Base-by-base conservation (phyloP, 2,113 vertebrate genomes). In the Agapornis roseicollis region DNA sequence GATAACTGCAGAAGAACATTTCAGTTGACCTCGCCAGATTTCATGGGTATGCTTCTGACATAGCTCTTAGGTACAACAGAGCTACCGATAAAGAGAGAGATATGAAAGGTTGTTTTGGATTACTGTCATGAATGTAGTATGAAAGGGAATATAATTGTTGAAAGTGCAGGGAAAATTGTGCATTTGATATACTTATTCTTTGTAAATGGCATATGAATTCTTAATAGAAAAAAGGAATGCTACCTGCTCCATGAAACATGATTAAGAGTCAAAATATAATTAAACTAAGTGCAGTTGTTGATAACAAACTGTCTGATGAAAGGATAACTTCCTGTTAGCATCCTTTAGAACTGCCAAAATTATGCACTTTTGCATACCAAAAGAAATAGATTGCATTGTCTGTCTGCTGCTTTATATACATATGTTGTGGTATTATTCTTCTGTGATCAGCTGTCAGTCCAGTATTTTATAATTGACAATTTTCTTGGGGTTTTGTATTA, bases 181-280 rank as follows among this genome's bases (percentile, higher is more conserved):
- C 28, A 55, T 80, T 95, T 84, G 13, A 3, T 77, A 53, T 17
- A 24, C 17, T 78, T 84, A 28, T 18, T 76, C 44, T 87, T 81
- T 85, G 58, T 44, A 86, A 94, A 85, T 86, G 39, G n/a, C 37
- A 53, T 61, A 66, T 46, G 63, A 88, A 91, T 88, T 93, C 74
- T 74, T 64, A 80, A 35, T 11, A 83, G 82, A 65, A 70, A 80
- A 84, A 88, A 91, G 25, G 33, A 89, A 52, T 60, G 16, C 37
- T 88, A 41, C 24, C 29, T 90, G 17, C 42, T 90, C 74, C 61
- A 35, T 53, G 41, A 69, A 93, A 81, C 31, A 52, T 74, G 78
- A 89, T 77, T 80, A 71, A 90, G 39, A 88, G 76, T 66, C 33
- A 95, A 89, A 91, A 90, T 60, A 85, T 85, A 88, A 94, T 93